These are phyloP conservation scores for Tychaedon coryphoeus DNA, from an alignment of 2,113 vertebrate species.

Conservation along the genomic window DNA sequence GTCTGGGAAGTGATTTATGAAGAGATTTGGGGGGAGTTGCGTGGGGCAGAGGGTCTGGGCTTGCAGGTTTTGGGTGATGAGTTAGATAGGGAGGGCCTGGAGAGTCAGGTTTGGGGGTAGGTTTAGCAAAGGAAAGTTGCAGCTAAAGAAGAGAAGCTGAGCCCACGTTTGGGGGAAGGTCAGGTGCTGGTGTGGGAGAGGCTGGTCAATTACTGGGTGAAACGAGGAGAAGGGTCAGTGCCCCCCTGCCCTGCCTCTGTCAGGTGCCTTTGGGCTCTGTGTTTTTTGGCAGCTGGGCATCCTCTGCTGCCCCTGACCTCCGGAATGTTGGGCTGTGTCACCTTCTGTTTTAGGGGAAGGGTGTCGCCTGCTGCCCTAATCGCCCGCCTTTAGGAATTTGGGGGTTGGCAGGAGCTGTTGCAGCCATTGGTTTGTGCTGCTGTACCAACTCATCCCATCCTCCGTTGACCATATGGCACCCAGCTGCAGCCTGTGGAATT, in stretches of 20 bases:
- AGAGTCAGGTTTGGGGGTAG: neutral
- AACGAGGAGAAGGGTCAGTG: neutral
- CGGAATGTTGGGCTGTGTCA: neutral
- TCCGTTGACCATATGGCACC: accelerated
- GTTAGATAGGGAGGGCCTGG: neutral
- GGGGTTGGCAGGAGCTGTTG: neutral
- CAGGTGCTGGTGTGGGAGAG: no score
- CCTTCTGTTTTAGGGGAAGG: neutral
- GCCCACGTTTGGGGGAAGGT: neutral
- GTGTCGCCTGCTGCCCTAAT: neutral
- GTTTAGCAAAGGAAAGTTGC: neutral
- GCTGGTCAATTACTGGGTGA: neutral
- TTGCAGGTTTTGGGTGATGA: neutral
- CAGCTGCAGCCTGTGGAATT: neutral
- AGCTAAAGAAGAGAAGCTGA: neutral
- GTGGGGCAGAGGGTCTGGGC: neutral
- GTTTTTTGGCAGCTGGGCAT: neutral
- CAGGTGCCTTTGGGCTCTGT: neutral
- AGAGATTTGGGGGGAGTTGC: no score
- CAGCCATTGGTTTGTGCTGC: accelerated
- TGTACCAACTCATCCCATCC: accelerated
- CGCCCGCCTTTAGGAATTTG: neutral
- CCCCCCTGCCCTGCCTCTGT: neutral
- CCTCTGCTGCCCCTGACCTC: neutral
- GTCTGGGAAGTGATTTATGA: neutral